These are phyloP conservation scores for Crocuta crocuta DNA, from an alignment of 2,113 vertebrate species.

Conservation along the genomic window DNA sequence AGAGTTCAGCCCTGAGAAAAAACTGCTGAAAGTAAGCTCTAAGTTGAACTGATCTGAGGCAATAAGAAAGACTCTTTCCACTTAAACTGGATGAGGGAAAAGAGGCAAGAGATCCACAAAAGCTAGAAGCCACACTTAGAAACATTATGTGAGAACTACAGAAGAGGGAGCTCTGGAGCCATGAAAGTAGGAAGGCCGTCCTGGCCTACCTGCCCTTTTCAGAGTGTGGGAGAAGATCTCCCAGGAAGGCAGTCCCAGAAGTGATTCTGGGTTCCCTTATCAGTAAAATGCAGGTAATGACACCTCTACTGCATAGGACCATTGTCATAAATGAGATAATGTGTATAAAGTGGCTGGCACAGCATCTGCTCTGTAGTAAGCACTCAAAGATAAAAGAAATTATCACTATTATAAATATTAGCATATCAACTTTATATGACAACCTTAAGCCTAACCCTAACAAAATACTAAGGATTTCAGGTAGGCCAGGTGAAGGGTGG, in stretches of 20 bases:
- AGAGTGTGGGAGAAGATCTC: not conserved
- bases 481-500: not conserved
- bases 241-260: not conserved
- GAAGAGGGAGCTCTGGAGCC: constrained; percentile 31
- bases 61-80: not conserved
- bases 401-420: not conserved
- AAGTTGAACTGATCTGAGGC: not conserved
- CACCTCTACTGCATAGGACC: not conserved
- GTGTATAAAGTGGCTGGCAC: not conserved
- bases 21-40: not conserved
- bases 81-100: not conserved
- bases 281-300: not conserved
- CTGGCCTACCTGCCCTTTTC: not conserved
- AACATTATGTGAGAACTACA: not conserved
- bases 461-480: not conserved
- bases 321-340: not conserved
- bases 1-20: not conserved
- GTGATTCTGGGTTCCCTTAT: not conserved
- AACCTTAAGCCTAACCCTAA: not conserved
- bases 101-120: not conserved
- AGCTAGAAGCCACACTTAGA: not conserved
- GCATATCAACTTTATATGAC: not conserved
- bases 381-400: not conserved
- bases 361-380: not conserved
- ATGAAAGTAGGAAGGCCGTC: not conserved